Evolutionary conservation across 2,888 invertebrate genomes (phyloP), one percentile per base, ranked within the genome.

Genomic region (Fragum whitleyi): DNA sequence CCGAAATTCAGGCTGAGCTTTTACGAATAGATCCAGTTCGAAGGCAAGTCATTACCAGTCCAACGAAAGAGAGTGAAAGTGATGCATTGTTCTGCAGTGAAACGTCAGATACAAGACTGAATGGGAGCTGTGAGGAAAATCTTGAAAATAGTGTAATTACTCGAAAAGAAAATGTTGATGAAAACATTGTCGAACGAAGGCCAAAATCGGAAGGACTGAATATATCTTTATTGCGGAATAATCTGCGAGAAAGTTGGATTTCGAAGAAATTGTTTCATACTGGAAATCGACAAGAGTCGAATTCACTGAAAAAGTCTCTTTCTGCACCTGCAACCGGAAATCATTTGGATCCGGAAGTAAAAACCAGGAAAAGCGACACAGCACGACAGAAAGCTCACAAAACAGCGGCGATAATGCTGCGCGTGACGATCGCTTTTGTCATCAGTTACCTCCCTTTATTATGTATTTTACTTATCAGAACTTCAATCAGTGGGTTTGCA

Each of bases 331-430:
- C 67, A 6, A 26, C 23, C 6, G 19, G 19, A n/a, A 21, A 47
- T 42, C 23, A 26, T 47, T 1, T 21, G 1, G 2, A 47, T 16
- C 23, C 23, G n/a, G n/a, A 47, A 42, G 36, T 47, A 21, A 19
- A 14, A 29, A 47, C 11, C 42, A 11, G 28, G 42, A 67, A 47
- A 47, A 14, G 26, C 7, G 23, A 26, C 23, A 6, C 42, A 7
- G 67, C 68, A 36, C 59, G 77, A 39, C 72, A 57, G 5, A 70
- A 77, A n/a, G 86, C 86, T 0, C 69, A 78, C 47, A 86, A 77
- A 62, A 86, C 87, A 1, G 83, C 88, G 14, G 86, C 82, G 59
- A 72, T 86, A 3, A 85, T 88, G 87, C 84, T 88, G 57, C 47
- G 85, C 1, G 83, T 88, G 14, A 77, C 87, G 7, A 51, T 86